Conservation (phyloP, 2,888 invertebrate genomes). For the Mythimna albipuncta region DNA sequence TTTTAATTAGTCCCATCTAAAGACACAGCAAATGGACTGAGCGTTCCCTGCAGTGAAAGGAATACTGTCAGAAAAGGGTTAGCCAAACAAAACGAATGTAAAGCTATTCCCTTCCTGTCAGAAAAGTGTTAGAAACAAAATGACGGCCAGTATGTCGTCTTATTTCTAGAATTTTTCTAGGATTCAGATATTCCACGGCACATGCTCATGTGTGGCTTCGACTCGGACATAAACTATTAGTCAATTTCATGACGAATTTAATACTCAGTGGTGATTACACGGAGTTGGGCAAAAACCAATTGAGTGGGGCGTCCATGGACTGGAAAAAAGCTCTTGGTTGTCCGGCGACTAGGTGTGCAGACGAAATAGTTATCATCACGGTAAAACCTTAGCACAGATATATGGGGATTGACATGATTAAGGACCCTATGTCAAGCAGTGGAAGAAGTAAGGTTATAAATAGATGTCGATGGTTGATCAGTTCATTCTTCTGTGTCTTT, state of each 20-base stretch:
- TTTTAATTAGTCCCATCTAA: conserved; percentile 7
- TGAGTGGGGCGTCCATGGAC: neutral
- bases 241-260: neutral
- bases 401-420: neutral
- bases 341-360: neutral
- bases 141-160: too few species aligned
- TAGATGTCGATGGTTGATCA: neutral
- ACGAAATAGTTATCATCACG: neutral
- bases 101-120: too few species aligned
- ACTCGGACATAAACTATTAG: neutral
- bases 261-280: neutral
- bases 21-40: conserved; percentile 1
- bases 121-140: too few species aligned
- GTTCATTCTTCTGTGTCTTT: neutral
- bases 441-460: neutral
- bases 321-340: neutral
- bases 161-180: neutral
- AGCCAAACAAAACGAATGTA: too few species aligned
- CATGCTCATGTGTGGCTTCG: neutral
- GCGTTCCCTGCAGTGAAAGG: neutral
- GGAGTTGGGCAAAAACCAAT: too few species aligned
- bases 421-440: neutral
- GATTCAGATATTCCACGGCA: neutral
- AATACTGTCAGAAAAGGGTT: neutral
- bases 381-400: neutral